Conservation (phyloP, 2,888 invertebrate genomes). For the Xylophagus ater region DNA sequence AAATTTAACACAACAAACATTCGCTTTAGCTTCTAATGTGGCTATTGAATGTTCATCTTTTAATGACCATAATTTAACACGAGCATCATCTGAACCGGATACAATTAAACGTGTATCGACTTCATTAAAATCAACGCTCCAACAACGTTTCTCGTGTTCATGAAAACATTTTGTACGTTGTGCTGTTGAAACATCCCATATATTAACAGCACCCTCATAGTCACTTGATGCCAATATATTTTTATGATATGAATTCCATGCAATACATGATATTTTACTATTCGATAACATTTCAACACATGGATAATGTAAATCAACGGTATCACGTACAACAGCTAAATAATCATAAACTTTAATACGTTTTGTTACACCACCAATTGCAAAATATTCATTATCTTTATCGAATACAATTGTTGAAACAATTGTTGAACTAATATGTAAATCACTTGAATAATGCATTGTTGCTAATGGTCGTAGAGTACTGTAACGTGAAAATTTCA, state of each 20-base stretch:
- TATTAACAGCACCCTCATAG: constrained; percentile 86
- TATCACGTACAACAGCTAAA: constrained; percentile 69
- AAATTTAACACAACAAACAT: constrained; percentile 91
- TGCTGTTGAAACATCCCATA: constrained; percentile 82
- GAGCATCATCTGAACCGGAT: constrained; percentile 84
- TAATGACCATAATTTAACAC: constrained; percentile 88
- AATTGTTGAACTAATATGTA: constrained; percentile 75
- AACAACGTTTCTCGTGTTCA: constrained; percentile 90
- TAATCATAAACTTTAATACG: constrained; percentile 91
- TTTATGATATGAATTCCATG: constrained; percentile 89
- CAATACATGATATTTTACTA: constrained; percentile 89
- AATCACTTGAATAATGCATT: constrained; percentile 79
- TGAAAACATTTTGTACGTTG: constrained; percentile 62
- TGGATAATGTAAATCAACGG: constrained; percentile 86
- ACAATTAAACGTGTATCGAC: constrained; percentile 83
- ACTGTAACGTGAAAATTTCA: constrained; percentile 72
- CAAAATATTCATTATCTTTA: constrained; percentile 90
- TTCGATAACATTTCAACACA: constrained; percentile 81
- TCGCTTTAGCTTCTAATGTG: constrained; percentile 83
- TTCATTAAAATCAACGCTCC: constrained; percentile 92
- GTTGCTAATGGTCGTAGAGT: constrained; percentile 72
- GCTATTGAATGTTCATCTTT: constrained; percentile 77
- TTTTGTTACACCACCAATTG: constrained; percentile 90
- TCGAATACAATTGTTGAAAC: constrained; percentile 92
- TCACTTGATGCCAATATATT: constrained; percentile 80